These are phyloP conservation scores for Brienomyrus brachyistius DNA, from an alignment of 2,113 vertebrate genomes.

Conservation along the genomic window DNA sequence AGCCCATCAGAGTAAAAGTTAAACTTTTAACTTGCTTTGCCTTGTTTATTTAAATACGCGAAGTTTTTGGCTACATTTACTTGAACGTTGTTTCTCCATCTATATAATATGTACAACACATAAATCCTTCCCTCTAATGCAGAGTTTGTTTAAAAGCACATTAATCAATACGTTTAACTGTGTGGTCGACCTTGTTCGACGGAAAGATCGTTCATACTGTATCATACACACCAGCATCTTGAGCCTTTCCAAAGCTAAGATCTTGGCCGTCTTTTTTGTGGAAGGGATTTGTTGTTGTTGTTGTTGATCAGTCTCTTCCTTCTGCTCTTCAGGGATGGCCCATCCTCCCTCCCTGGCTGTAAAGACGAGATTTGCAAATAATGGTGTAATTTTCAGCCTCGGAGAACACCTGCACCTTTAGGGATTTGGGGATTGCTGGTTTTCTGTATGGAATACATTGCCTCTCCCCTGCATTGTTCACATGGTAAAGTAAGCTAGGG, in stretches of 20 bases:
- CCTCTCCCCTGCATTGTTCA: conserved; percentile 24
- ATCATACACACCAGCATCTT: background rate
- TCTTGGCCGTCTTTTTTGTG: background rate
- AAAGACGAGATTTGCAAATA: conserved; percentile 33
- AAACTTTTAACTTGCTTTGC: background rate
- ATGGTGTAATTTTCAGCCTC: conserved; percentile 38
- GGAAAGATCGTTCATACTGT: background rate
- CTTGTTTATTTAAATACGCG: background rate
- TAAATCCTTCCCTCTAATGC: background rate
- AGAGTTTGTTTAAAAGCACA: background rate
- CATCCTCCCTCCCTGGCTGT: conserved; percentile 18
- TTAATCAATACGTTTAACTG: background rate
- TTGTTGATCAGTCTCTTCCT: conserved; percentile 21
- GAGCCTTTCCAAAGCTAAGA: background rate
- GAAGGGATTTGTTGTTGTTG: background rate
- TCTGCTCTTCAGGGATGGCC: conserved; percentile 21
- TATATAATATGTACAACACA: background rate
- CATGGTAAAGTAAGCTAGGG: conserved; percentile 15
- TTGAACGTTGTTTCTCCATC: background rate
- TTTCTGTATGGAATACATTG: conserved; percentile 28
- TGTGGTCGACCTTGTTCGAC: background rate
- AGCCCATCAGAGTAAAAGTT: background rate
- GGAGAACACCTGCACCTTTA: conserved; percentile 37
- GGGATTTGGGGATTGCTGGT: conserved; percentile 29
- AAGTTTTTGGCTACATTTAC: background rate